Percentiles rank a stretch among this genome's conserved stretches.
These are phyloP conservation scores for Mamestra configurata DNA, from an alignment of 1,140 invertebrate genomes.

Conservation along the genomic window DNA sequence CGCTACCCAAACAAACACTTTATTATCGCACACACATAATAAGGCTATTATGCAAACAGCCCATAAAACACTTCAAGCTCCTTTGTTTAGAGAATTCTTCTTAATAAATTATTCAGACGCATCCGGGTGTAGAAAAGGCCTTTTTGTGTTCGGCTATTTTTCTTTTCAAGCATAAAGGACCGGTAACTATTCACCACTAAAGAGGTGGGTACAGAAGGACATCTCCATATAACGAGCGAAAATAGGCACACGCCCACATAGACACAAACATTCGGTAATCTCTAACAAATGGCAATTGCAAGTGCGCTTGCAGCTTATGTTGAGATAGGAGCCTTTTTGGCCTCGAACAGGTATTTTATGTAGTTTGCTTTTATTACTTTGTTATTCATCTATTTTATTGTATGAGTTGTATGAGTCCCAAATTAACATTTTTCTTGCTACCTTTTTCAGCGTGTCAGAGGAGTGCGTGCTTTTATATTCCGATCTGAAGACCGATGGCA, in stretches of 20 bases:
- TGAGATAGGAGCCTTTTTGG: too few species aligned
- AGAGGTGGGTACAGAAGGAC: not conserved
- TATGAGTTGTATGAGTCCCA: too few species aligned
- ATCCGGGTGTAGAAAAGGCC: slow-evolving; percentile 64
- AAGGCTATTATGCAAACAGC: slow-evolving; percentile 49
- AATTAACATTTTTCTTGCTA: too few species aligned
- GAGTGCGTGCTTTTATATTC: too few species aligned
- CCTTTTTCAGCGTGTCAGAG: too few species aligned
- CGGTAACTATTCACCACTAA: slow-evolving; percentile 59
- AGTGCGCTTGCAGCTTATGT: too few species aligned
- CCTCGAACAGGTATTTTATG: too few species aligned
- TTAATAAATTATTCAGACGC: slow-evolving; percentile 67
- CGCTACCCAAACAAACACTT: slow-evolving; percentile 22
- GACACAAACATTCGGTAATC: not conserved
- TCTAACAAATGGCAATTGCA: too few species aligned
- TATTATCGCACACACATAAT: slow-evolving; percentile 43
- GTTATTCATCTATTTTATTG: too few species aligned
- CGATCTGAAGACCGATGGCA: too few species aligned
- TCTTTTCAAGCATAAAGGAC: slow-evolving; percentile 59
- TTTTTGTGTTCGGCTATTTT: slow-evolving; percentile 65
- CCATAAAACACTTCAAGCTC: slow-evolving; percentile 59
- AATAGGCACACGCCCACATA: not conserved
- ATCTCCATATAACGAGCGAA: not conserved
- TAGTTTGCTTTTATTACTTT: too few species aligned
- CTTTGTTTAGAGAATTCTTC: slow-evolving; percentile 60